Base-by-base conservation (phyloP, 2,797 vertebrate species). In the Vespertilio murinus region DNA sequence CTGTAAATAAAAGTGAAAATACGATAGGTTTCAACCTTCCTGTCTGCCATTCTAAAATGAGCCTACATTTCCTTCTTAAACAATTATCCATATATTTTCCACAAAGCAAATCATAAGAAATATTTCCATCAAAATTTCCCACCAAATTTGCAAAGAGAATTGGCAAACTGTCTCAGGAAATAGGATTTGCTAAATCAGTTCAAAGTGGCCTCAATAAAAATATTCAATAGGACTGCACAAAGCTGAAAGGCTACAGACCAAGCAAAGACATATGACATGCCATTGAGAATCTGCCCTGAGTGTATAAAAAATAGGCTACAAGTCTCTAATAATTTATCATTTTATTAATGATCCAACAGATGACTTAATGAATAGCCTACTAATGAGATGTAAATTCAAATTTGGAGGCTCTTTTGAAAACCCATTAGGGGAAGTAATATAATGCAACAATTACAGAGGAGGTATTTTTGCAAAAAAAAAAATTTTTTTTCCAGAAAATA, bases 71-170 rank as follows among this genome's bases (percentile, higher is more conserved):
- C 35, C 75, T 90, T 93, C 82, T 87, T 64, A 84, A 95, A 86
- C 90, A 88, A 96, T 92, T 85, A 69, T 49, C 52, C 70, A 85
- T 25, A 23, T 79, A 92, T 90, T 78, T 93, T 78, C 54, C 69
- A 81, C 42, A 85, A 77, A 28, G 90, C 84, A 93, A 92, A 82
- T 90, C 35, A 86, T 93, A 70, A 85, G 52, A 91, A 94, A 79
- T 35, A 88, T 67, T 42, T 93, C 56, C 28, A 94, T 86, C 47
- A 59, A 86, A 87, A 86, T 79, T 95, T 93, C 22, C 85, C 22
- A 83, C 10, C 18, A 91, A 78, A 69, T 74, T 42, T 95, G n/a
- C 10, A 91, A 25, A 56, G 56, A 89, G 33, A 38, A 79, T 56
- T 7, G 69, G 69, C 25, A 88, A 90, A 78, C 30, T 96, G n/a